Evolutionary conservation across 2,888 invertebrate genomes (phyloP).

Genomic region (Ctena decussata): DNA sequence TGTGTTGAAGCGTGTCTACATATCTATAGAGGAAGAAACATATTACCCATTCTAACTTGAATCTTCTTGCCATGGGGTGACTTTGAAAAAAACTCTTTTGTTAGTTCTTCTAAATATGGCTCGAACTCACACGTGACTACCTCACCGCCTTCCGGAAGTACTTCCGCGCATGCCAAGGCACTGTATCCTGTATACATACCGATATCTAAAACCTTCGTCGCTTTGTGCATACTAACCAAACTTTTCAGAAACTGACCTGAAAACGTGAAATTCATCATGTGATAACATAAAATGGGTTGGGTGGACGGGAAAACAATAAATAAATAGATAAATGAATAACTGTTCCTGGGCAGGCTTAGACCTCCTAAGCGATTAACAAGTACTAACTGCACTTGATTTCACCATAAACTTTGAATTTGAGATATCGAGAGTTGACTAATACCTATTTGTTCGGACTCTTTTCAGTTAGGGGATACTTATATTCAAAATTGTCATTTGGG

Average conservation of each 20-base stretch:
- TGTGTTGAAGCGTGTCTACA: not conserved
- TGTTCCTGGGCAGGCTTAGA: too few relatives aligned
- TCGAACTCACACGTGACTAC: constrained; percentile 72
- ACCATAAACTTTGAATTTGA: too few relatives aligned
- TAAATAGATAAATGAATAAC: too few relatives aligned
- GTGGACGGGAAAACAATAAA: too few relatives aligned
- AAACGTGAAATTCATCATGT: too few relatives aligned
- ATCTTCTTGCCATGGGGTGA: constrained; percentile 73
- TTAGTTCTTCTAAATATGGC: constrained; percentile 65
- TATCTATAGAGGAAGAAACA: not conserved
- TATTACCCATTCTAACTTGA: constrained; percentile 65
- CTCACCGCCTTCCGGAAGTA: constrained; percentile 72
- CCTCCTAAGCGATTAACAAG: too few relatives aligned
- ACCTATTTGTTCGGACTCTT: too few relatives aligned
- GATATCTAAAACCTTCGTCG: constrained; percentile 73
- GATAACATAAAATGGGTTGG: too few relatives aligned
- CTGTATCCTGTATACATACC: constrained; percentile 79
- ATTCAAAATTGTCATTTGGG: too few relatives aligned
- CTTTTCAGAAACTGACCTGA: constrained; percentile 74
- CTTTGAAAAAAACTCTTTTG: constrained; percentile 53
- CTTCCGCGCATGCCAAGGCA: constrained; percentile 77
- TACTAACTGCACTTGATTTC: too few relatives aligned
- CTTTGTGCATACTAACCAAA: constrained; percentile 70
- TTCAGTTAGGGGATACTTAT: too few relatives aligned
- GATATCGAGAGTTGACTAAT: too few relatives aligned